Percentiles rank a stretch among this genome's conserved stretches.
Evolutionary conservation across 2,888 invertebrate species (phyloP).

Genomic region (Lamellibrachia satsuma): DNA sequence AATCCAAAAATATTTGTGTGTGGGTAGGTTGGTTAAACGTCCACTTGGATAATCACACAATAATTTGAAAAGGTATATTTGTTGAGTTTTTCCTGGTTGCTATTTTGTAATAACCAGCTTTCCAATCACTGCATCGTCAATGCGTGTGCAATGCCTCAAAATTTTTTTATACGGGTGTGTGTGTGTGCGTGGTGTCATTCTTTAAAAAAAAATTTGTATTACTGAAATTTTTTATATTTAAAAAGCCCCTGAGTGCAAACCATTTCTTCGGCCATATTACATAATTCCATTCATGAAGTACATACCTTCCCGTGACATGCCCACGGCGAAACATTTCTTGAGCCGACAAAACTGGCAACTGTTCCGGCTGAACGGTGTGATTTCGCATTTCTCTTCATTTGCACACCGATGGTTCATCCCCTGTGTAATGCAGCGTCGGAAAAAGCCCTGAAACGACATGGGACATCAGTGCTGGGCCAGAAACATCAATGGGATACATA

Average conservation of each 20-base stretch:
- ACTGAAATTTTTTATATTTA: not conserved
- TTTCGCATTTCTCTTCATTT: slow-evolving; percentile 65
- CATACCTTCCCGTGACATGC: slow-evolving; percentile 65
- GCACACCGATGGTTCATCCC: slow-evolving; percentile 66
- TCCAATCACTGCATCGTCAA: too few relatives aligned
- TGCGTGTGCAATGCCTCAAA: too few relatives aligned
- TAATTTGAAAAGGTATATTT: too few relatives aligned
- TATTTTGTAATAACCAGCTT: too few relatives aligned
- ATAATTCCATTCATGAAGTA: not conserved
- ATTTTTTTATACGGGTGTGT: too few relatives aligned
- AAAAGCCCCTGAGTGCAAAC: not conserved
- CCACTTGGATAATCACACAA: too few relatives aligned
- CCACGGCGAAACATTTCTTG: slow-evolving; percentile 65
- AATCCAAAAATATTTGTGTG: too few relatives aligned
- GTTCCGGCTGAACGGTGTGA: slow-evolving; percentile 65
- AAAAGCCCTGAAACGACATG: slow-evolving; percentile 58
- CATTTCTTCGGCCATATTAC: slow-evolving; percentile 9
- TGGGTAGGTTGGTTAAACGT: too few relatives aligned
- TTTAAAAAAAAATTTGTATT: not conserved
- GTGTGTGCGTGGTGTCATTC: too few relatives aligned
- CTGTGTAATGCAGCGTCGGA: slow-evolving; percentile 65
- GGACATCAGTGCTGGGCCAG: not conserved
- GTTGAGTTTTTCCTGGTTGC: too few relatives aligned
- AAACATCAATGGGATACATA: too few relatives aligned
- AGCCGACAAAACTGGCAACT: slow-evolving; percentile 66